Conservation (phyloP, 1,140 invertebrate genomes). For the Thrips palmi region DNA sequence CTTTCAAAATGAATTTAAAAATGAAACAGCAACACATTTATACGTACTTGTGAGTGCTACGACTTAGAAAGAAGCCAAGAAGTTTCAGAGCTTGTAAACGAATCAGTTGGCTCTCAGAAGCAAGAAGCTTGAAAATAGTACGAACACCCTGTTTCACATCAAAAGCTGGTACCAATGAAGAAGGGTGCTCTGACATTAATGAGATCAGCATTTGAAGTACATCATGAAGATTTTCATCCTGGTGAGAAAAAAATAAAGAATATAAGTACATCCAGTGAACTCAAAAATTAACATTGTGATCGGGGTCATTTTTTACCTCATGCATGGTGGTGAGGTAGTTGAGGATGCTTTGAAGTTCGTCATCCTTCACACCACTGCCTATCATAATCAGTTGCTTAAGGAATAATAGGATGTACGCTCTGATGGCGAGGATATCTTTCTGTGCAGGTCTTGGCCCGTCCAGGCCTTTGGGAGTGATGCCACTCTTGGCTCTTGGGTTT, state of each 20-base stretch:
- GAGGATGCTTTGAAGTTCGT: constrained; percentile 93
- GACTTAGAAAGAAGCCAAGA: constrained; percentile 83
- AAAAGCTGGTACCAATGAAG: constrained; percentile 96
- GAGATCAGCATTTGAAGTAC: constrained; percentile 93
- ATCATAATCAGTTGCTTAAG: constrained; percentile 93
- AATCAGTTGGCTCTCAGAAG: constrained; percentile 88
- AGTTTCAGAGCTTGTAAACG: constrained; percentile 89
- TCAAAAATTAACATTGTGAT: neutral
- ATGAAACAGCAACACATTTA: neutral
- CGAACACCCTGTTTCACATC: constrained; percentile 91
- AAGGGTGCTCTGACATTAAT: constrained; percentile 93
- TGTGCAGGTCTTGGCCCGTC: constrained; percentile 83
- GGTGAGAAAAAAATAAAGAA: constrained; percentile 14
- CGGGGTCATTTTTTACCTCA: no score
- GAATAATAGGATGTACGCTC: constrained; percentile 89
- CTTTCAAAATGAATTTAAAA: constrained; percentile 6
- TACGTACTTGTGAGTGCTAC: constrained; percentile 84
- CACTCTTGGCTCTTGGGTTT: constrained; percentile 85
- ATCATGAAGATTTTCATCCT: constrained; percentile 98
- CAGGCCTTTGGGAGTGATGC: constrained; percentile 82
- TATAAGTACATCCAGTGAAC: neutral
- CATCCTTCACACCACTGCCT: constrained; percentile 91
- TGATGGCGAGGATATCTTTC: constrained; percentile 83
- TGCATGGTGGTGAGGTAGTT: constrained; percentile 95
- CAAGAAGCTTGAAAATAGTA: constrained; percentile 91